phyloP scores from a whole-genome alignment of 2,888 invertebrate genomes.

The Microdon myrmicae region DNA sequence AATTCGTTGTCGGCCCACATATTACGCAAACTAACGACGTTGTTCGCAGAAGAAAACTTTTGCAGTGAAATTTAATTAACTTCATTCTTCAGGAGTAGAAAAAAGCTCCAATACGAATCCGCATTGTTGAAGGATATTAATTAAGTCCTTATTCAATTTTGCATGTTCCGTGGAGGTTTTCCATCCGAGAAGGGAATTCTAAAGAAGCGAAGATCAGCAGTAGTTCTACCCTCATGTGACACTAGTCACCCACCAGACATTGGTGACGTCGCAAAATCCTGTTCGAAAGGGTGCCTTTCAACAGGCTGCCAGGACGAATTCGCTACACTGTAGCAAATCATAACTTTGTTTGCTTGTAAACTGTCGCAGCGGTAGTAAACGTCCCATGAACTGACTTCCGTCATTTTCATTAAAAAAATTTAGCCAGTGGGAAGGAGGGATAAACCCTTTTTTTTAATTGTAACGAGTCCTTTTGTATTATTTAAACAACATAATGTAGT shows the following conservation, averaged over 20 bases:
- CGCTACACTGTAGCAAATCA: slow-evolving; percentile 39
- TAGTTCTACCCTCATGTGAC: slow-evolving; percentile 30
- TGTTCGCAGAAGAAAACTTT: slow-evolving; percentile 39
- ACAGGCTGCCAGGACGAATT: too few species aligned
- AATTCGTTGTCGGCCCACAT: slow-evolving; percentile 1
- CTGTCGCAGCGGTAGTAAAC: slow-evolving; percentile 19
- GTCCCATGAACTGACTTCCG: slow-evolving; percentile 39
- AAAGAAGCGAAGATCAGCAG: too few species aligned
- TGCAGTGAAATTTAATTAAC: slow-evolving; percentile 50
- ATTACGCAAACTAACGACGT: slow-evolving; percentile 2
- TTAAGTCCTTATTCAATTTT: slow-evolving; percentile 52
- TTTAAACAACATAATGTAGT: too few species aligned
- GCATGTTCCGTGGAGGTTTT: too few species aligned
- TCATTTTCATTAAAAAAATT: too few species aligned
- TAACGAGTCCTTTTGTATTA: too few species aligned
- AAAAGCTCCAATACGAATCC: slow-evolving; percentile 34
- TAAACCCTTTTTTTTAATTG: too few species aligned
- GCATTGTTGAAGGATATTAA: slow-evolving; percentile 51
- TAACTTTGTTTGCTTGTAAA: slow-evolving; percentile 38
- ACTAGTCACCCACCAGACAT: too few species aligned
- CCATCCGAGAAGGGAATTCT: too few species aligned
- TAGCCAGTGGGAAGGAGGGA: too few species aligned
- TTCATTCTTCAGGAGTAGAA: slow-evolving; percentile 47
- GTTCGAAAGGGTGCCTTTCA: too few species aligned
- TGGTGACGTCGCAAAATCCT: slow-evolving; percentile 15